Evolutionary conservation across 2,113 vertebrate species (phyloP).

Genomic region (Chitala chitala): DNA sequence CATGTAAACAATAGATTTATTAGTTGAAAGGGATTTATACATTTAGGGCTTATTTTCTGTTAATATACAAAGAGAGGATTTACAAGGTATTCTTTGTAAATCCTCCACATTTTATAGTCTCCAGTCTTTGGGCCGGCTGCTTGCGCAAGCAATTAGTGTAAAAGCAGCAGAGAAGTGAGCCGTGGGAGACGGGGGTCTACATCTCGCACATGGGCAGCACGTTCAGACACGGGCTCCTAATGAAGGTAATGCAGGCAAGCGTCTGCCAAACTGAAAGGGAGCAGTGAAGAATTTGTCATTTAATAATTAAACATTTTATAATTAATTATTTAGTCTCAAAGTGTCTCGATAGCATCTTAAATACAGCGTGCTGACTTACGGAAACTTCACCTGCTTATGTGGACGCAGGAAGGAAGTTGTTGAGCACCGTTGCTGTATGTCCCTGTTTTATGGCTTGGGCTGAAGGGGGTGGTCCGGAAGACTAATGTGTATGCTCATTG

Average conservation of each 20-base stretch:
- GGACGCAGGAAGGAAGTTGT: not conserved
- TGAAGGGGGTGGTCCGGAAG: too few species aligned
- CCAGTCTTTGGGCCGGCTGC: not conserved
- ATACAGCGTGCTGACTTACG: not conserved
- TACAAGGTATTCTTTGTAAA: conserved; percentile 11
- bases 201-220: not conserved
- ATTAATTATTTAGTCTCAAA: not conserved
- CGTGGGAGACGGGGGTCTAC: not conserved
- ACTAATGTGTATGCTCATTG: not conserved
- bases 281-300: not conserved
- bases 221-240: not conserved
- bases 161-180: conserved; percentile 8
- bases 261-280: too few species aligned
- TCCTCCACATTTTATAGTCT: conserved; percentile 16
- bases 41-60: conserved; percentile 21
- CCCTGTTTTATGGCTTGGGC: not conserved
- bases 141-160: conserved; percentile 25
- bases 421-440: not conserved
- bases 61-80: conserved; percentile 21
- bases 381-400: too few species aligned
- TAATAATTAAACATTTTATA: not conserved
- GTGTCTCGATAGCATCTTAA: not conserved
- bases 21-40: conserved; percentile 35
- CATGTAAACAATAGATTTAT: conserved; percentile 33
- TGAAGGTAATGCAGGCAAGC: not conserved